Evolutionary conservation across 64 coral and sea anemone species (phyloP), one percentile per base, ranked within the genome.

Genomic region (Dendronephthya gigantea): DNA sequence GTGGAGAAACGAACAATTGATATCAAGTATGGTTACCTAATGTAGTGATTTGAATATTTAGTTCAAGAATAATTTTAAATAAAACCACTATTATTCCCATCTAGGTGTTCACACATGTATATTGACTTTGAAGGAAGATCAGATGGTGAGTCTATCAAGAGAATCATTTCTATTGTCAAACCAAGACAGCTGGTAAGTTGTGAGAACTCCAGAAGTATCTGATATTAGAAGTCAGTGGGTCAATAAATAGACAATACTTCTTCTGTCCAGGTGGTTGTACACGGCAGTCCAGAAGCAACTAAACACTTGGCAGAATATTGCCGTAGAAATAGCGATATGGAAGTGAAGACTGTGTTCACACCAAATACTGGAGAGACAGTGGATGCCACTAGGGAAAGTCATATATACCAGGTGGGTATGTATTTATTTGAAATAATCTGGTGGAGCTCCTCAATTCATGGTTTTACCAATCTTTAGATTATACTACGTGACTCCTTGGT

Each of bases 401-500:
- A 97, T 48, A 97, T 97, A 50, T 97, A 97, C 68, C 94, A 97
- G 92, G 94, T 97, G 83, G n/a, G n/a, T n/a, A n/a, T n/a, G n/a
- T n/a, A n/a, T n/a, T n/a, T n/a, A n/a, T n/a, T n/a, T n/a, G n/a
- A n/a, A n/a, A n/a, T n/a, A n/a, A n/a, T n/a, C n/a, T n/a, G n/a
- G n/a, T n/a, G n/a, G n/a, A n/a, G n/a, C n/a, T n/a, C n/a, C n/a
- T n/a, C n/a, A n/a, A n/a, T n/a, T n/a, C n/a, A n/a, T n/a, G n/a
- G n/a, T n/a, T n/a, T n/a, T n/a, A n/a, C n/a, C n/a, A 19, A 2
- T 62, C 55, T 62, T n/a, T 48, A 97, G 94, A 91, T 97, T 14
- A 97, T 93, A 65, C 87, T 97, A 41, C 91, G 94, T 68, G 94
- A 97, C 48, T 92, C 94, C 2, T 75, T 97, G 49, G 94, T 97